Evolutionary conservation across 1,140 invertebrate genomes (phyloP), one percentile per base, ranked within the genome.

Genomic region (Tachypleus tridentatus): DNA sequence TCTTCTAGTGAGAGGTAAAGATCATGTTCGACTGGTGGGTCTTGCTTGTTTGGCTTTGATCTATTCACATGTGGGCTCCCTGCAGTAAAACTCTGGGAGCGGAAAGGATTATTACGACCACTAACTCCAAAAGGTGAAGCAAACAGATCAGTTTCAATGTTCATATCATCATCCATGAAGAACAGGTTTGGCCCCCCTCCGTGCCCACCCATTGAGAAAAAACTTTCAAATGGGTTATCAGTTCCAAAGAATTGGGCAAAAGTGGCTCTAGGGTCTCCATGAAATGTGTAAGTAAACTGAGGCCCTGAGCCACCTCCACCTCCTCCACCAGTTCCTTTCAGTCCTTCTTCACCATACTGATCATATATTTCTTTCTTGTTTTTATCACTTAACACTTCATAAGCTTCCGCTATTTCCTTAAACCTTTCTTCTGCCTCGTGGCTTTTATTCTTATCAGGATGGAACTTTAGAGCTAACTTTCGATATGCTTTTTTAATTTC

Each of bases 401-500:
- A 82, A n/a, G 81, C 81, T 72, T 82, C 81, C 9, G 80, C 79
- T 11, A 81, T 76, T 69, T 80, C 80, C 71, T 82, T 83, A 70
- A 82, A 82, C 68, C 79, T 81, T 60, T 79, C 77, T 71, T 82
- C 81, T 3, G 82, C 81, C 49, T 76, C 78, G 8, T 78, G 72
- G 0, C 79, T 79, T 71, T 82, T 82, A 70, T 83, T 83, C 68
- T 83, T 82, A 69, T 82, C 81, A 6, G 81, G 81, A 72, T 82
- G 81, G 70, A 80, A 82, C 71, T 89, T 84, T 54, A 93, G 78
- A 0, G 91, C 91, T 79, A 87, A 82, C 77, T 98, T 96, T 76
- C 91, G 85, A 74, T 98, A 98, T 6, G 91, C 91, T 76, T 94
- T 95, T 74, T 97, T 98, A 62, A 98, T 95, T 72, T 98, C 95